Base-by-base conservation (phyloP, 2,113 vertebrate genomes). In the Pomatorhinus ruficollis region DNA sequence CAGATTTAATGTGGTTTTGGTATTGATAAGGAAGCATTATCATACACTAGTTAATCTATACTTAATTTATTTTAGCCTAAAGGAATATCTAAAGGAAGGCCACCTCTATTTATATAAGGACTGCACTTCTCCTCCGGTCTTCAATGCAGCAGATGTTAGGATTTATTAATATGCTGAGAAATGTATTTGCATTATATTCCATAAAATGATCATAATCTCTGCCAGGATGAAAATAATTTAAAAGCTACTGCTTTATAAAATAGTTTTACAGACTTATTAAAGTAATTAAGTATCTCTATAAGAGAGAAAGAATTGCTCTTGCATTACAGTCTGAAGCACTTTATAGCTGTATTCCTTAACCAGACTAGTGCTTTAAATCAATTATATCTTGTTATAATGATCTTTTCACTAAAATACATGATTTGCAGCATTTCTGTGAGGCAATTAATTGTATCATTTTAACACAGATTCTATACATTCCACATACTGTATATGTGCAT, bases 251-350 rank as follows among this genome's bases (percentile, higher is more conserved):
- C 63, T 95, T 95, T 83, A 83, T 88, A 86, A 91, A 94, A 91
- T 72, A 97, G 37, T 90, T 93, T 92, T 96, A 90, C 35, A 84
- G 90, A 90, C 75, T 92, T 96, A 95, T 92, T 96, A 88, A 94
- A 92, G 52, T 89, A 92, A 96, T 96, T 97, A 96, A 82, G 45
- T 84, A 77, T 83, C 75, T 89, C 53, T 82, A 5, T 79, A 69
- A 81, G 63, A 93, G 81, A 89, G 82, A 82, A 11, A 52, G 68
- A 94, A 94, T 63, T 91, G 40, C 74, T 92, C 40, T 89, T 89
- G 35, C 60, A 70, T 24, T 59, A 35, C 83, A 89, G 64, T 74
- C 89, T 91, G 78, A 93, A 90, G 68, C 53, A 94, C 19, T 96
- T 95, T 91, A 83, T 79, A 79, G 49, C 64, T 81, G 25, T 65